Base-by-base conservation (phyloP, 2,888 invertebrate species). In the Erebia ligea region DNA sequence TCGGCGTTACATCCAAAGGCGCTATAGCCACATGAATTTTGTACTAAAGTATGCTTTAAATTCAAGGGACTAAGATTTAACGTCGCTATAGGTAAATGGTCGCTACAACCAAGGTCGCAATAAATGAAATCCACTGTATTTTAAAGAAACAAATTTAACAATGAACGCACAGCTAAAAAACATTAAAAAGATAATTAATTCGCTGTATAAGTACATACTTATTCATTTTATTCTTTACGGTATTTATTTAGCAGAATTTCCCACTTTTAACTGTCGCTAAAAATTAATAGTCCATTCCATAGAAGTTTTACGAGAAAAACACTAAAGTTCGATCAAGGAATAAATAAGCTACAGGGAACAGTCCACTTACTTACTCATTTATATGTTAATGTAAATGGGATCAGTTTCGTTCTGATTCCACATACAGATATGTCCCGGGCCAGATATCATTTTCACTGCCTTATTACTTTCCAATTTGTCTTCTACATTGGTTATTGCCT, bases 391-490 rank as follows among this genome's bases (percentile, higher is more conserved):
- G 81, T 77, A 81, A 85, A 86, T 83, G 86, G 84, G 86, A 86
- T 87, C 82, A 83, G 86, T 86, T 87, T 86, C 86, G 84, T 82
- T 82, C 83, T 88, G 91, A 92, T 91, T 87, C 89, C 90, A 86
- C 90, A 91, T 81, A 84, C 73, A 90, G 90, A 92, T 92, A 92
- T 86, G 83, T 86, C 85, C 86, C 85, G 83, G 84, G 85, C 82
- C 85, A 91, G 90, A 92, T 92, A 92, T 92, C 91, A 92, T 93
- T 92, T 91, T 90, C 92, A 92, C 92, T 87, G 92, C 84, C 89
- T 91, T 92, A 92, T 93, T 92, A 92, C 87, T 93, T 92, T 92
- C 93, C 93, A 92, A 93, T 93, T 93, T 92, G 88, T 91, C 90
- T 85, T 84, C 81, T 85, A 82, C 88, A 91, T 92, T 87, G 89